Evolutionary conservation across 2,888 invertebrate species (phyloP).

Genomic region (Xestia sexstrigata): DNA sequence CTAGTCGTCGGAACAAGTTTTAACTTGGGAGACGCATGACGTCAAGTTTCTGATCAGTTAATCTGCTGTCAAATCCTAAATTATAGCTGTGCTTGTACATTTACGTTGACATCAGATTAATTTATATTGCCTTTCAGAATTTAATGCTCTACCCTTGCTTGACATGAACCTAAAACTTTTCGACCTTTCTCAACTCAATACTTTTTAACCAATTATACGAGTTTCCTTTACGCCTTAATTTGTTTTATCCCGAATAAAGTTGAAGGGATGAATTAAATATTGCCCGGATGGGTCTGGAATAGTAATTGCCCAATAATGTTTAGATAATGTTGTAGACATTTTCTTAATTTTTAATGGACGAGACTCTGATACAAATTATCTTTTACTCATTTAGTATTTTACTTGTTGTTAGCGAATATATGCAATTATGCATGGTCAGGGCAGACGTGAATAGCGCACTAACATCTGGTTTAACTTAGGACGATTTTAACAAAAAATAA

Average conservation of each 20-base stretch:
- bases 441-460: not conserved
- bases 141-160: not conserved
- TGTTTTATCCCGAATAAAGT: slow-evolving; percentile 21
- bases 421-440: not conserved
- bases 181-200: slow-evolving; percentile 7
- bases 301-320: slow-evolving; percentile 18
- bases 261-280: slow-evolving; percentile 39
- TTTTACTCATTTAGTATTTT: not conserved
- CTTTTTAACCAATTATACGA: not conserved
- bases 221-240: slow-evolving; percentile 11
- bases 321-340: not conserved
- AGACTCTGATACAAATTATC: not conserved
- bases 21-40: not conserved
- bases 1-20: not conserved
- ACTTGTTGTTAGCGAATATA: not conserved
- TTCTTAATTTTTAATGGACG: not conserved
- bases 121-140: not conserved
- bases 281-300: slow-evolving; percentile 18
- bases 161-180: not conserved
- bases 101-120: not conserved
- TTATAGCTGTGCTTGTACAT: not conserved
- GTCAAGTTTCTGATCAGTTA: too few relatives aligned
- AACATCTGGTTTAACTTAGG: too few relatives aligned
- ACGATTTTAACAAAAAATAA: not conserved
- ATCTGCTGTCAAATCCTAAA: not conserved